Base-by-base conservation (phyloP, 2,888 invertebrate species). In the Torymus tubicola region DNA sequence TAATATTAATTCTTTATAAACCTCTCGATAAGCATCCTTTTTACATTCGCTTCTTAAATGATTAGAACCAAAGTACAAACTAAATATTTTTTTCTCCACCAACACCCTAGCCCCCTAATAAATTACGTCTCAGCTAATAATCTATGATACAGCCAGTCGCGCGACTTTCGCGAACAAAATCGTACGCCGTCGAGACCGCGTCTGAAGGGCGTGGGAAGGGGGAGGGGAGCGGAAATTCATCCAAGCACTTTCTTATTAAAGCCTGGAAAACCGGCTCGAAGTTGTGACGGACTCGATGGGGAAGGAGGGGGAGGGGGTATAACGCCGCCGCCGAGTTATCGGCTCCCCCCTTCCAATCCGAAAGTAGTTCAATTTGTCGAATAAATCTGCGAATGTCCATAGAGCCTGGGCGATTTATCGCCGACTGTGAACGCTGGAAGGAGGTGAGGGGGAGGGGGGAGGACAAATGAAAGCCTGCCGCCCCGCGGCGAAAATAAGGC, bases 281-380 rank as follows among this genome's bases (percentile, higher is more conserved):
- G 67, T 78, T 78, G 70, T 42, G 77, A 67, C 67, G 67, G 64
- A 71, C 64, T 65, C 53, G 55, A 55, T 55, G 3, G 42, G 53
- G 57, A 5, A 3, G 13, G 42, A 18, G 18, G 2, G 55, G 55
- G 65, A 60, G 13, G 0, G 50, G 21, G 71, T 21, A 10, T 13
- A 50, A 10, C 50, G n/a, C 31, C 2, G 52, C 42, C 42, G 52
- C 11, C 60, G 55, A 78, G 72, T 78, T 78, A 78, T 78, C 67
- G 78, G 67, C 16, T 70, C 70, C 42, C 42, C 42, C 42, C 42
- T 52, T 60, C 67, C 72, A 72, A 72, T 78, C 67, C 60, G 60
- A 78, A 78, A 78, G 72, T 65, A 72, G 72, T 78, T 72, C 78
- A 78, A 78, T 78, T 78, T 72, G 72, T 72, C 78, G 78, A 78